A percentile compares a stretch with the other conserved stretches of the same genome.
These are phyloP conservation scores for Microctonus aethiopoides DNA, from an alignment of 2,888 invertebrate species.

Conservation along the genomic window DNA sequence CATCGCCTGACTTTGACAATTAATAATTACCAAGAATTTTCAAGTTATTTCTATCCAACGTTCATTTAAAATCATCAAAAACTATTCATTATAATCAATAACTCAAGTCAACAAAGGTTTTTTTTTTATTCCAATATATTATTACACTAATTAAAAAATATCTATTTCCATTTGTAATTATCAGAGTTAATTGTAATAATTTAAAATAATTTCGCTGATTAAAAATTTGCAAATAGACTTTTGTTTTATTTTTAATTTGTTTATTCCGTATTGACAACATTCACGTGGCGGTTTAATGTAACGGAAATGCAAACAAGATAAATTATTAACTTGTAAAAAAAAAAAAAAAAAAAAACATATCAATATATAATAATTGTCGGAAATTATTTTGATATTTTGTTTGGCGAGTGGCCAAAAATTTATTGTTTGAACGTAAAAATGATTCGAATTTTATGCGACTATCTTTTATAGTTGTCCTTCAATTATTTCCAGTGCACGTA, in stretches of 20 bases:
- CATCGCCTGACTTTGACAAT: conserved; percentile 7
- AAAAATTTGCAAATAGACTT: not conserved
- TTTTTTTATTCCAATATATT: too few relatives aligned
- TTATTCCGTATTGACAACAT: too few relatives aligned
- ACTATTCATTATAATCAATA: too few relatives aligned
- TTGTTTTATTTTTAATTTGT: too few relatives aligned
- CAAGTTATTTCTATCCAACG: not conserved
- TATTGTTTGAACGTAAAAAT: conserved; percentile 50
- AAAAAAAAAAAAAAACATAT: too few relatives aligned
- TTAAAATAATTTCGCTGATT: not conserved
- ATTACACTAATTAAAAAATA: not conserved
- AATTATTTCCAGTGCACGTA: conserved; percentile 55
- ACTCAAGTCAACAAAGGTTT: too few relatives aligned
- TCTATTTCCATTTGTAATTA: not conserved
- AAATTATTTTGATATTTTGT: conserved; percentile 41
- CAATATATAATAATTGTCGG: conserved; percentile 10
- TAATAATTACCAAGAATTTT: not conserved
- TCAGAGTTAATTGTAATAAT: not conserved
- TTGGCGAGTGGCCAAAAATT: conserved; percentile 55
- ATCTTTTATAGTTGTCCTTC: conserved; percentile 54
- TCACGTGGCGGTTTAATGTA: not conserved
- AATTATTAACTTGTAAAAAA: conserved; percentile 21
- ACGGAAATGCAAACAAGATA: not conserved
- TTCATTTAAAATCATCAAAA: too few relatives aligned
- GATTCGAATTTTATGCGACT: conserved; percentile 19